A percentile compares a stretch with the other conserved stretches of the same genome.
Evolutionary conservation across 2,797 vertebrate genomes (phyloP).

Genomic region (Xenopus petersii): DNA sequence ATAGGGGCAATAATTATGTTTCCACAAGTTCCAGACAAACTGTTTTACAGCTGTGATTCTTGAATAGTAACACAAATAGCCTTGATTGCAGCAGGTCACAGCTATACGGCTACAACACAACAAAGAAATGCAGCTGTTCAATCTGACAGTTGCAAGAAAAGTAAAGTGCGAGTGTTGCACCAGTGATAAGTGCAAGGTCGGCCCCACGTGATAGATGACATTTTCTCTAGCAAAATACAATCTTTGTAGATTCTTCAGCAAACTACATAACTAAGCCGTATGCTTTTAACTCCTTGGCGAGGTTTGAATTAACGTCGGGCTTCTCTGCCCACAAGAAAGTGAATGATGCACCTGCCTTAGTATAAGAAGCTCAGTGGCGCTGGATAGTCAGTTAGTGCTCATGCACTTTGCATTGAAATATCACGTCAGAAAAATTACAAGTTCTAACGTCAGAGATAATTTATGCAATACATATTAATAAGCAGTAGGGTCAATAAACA

Average conservation of each 20-base stretch:
- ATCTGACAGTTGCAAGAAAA: constrained; percentile 68
- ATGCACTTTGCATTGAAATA: constrained; percentile 56
- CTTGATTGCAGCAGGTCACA: constrained; percentile 69
- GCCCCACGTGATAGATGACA: constrained; percentile 69
- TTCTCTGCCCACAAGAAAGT: constrained; percentile 2
- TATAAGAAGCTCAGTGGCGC: constrained; percentile 61
- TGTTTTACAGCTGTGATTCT: constrained; percentile 73
- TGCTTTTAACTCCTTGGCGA: constrained; percentile 36
- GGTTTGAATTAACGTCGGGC: background rate
- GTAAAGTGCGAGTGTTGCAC: constrained; percentile 94
- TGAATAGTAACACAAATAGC: constrained; percentile 64
- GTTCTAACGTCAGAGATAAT: constrained; percentile 61
- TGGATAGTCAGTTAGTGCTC: constrained; percentile 58
- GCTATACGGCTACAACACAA: constrained; percentile 59
- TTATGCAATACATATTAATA: constrained; percentile 80
- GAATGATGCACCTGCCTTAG: constrained; percentile 46
- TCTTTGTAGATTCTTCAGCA: constrained; percentile 61
- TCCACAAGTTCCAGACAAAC: constrained; percentile 69
- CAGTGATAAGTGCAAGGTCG: constrained; percentile 78
- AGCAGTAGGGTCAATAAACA: constrained; percentile 86
- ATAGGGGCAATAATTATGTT: constrained; percentile 80
- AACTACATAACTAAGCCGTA: constrained; percentile 60
- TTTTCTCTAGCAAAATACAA: constrained; percentile 64
- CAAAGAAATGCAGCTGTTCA: constrained; percentile 61
- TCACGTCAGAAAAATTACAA: constrained; percentile 58